Percentiles rank a stretch among this genome's conserved stretches.
These are phyloP conservation scores for Myopa tessellatipennis DNA, from an alignment of 2,888 invertebrate species.

Conservation along the genomic window DNA sequence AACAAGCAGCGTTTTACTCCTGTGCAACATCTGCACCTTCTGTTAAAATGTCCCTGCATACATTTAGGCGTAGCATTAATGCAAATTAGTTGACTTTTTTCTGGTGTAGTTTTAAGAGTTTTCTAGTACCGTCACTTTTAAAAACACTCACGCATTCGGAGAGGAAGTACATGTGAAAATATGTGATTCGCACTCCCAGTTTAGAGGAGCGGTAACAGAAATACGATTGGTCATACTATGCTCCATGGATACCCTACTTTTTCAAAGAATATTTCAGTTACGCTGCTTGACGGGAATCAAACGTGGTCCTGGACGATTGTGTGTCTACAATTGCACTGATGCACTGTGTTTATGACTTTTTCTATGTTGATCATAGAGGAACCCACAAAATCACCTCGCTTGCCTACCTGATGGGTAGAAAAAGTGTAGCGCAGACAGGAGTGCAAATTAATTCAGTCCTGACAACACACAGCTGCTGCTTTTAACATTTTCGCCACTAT, in stretches of 20 bases:
- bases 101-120: conserved; percentile 23
- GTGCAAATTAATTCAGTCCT: conserved; percentile 26
- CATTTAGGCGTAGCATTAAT: conserved; percentile 34
- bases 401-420: no score
- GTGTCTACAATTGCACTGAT: no score
- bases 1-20: conserved; percentile 6
- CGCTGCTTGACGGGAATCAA: no score
- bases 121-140: neutral
- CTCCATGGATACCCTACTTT: conserved; percentile 20
- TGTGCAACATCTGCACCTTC: conserved; percentile 24
- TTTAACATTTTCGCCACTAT: neutral
- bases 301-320: no score
- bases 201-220: neutral
- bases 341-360: no score
- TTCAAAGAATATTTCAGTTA: no score
- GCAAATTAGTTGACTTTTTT: conserved; percentile 34
- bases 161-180: neutral
- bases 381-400: no score
- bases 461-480: conserved; percentile 17
- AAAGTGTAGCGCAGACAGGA: no score
- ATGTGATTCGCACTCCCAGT: neutral
- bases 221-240: no score
- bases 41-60: conserved; percentile 33
- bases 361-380: no score
- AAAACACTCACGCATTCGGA: conserved; percentile 17